A percentile compares a stretch with the other conserved stretches of the same genome.
phyloP scores from a whole-genome alignment of 2,113 vertebrate genomes.

The Cheilinus undulatus region DNA sequence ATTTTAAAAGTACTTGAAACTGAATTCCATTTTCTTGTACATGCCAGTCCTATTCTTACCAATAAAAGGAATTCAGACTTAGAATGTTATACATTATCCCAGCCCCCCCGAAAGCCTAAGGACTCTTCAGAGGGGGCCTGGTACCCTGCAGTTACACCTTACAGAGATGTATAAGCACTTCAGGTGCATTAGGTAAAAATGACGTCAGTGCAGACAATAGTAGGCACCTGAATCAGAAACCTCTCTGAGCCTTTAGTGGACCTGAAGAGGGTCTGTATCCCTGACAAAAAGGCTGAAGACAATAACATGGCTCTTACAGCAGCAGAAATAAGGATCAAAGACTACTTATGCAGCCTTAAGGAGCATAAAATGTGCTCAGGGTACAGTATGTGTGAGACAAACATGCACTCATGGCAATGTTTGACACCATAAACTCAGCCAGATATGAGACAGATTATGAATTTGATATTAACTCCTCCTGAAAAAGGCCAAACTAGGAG shows the following conservation, averaged over 20 bases:
- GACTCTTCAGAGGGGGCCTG: slow-evolving; percentile 37
- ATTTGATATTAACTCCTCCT: slow-evolving; percentile 75
- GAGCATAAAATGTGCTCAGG: neutral
- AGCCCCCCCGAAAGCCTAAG: slow-evolving; percentile 34
- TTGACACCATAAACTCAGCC: slow-evolving; percentile 39
- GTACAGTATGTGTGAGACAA: slow-evolving; percentile 20
- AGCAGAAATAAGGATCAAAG: slow-evolving; percentile 7
- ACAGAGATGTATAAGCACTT: slow-evolving; percentile 42
- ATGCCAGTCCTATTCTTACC: neutral
- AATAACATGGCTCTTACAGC: slow-evolving; percentile 6
- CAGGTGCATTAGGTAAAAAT: slow-evolving; percentile 66
- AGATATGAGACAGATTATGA: slow-evolving; percentile 52
- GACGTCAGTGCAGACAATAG: slow-evolving; percentile 39
- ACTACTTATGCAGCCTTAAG: neutral
- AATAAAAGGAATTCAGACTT: slow-evolving; percentile 21
- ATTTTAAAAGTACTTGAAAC: slow-evolving; percentile 6
- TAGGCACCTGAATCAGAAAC: slow-evolving; percentile 27
- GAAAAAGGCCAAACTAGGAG: slow-evolving; percentile 85
- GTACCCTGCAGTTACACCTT: slow-evolving; percentile 19
- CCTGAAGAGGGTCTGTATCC: slow-evolving; percentile 20
- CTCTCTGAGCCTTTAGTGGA: slow-evolving; percentile 33
- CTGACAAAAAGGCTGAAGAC: slow-evolving; percentile 34
- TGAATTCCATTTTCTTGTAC: slow-evolving; percentile 26
- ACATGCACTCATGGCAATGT: slow-evolving; percentile 8
- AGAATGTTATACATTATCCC: slow-evolving; percentile 18